Percentiles rank a stretch among this genome's conserved stretches.
These are phyloP conservation scores for Xestia sexstrigata DNA, from an alignment of 2,888 invertebrate genomes.

Conservation along the genomic window DNA sequence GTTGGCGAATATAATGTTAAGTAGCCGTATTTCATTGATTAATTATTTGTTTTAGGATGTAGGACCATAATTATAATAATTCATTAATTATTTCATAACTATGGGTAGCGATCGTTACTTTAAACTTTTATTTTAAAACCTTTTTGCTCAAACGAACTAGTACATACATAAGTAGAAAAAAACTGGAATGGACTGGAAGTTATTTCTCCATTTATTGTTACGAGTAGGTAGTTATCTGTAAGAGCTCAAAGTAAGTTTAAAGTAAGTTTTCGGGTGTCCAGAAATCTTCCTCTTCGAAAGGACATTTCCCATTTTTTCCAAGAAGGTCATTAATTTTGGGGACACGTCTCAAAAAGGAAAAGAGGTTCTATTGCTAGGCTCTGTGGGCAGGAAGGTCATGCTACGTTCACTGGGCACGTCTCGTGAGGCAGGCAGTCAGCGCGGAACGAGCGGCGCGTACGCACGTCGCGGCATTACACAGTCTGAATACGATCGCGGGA, in stretches of 20 bases:
- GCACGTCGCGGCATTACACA: constrained; percentile 77
- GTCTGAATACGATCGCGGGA: constrained; percentile 79
- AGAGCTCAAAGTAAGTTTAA: background rate
- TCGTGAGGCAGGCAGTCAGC: constrained; percentile 83
- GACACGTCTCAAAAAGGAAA: constrained; percentile 78
- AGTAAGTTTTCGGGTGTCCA: constrained; percentile 30
- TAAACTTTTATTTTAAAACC: background rate
- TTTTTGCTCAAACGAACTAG: background rate
- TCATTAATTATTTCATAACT: too few species aligned
- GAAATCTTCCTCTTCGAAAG: constrained; percentile 1
- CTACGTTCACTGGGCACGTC: constrained; percentile 83
- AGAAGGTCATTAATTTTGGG: constrained; percentile 73
- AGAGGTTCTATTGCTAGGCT: constrained; percentile 84
- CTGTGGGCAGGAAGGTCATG: constrained; percentile 88
- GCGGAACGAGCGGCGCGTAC: constrained; percentile 85
- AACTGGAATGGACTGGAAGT: background rate
- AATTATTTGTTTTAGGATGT: background rate
- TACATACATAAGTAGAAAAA: accelerated
- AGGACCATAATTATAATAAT: too few species aligned
- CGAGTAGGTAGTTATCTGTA: background rate
- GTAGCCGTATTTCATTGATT: too few species aligned
- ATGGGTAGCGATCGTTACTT: too few species aligned
- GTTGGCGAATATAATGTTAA: too few species aligned
- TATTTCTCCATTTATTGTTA: background rate
- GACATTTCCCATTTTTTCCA: constrained; percentile 44